These are phyloP conservation scores for Acleris emargana DNA, from an alignment of 2,888 invertebrate species.

Conservation along the genomic window DNA sequence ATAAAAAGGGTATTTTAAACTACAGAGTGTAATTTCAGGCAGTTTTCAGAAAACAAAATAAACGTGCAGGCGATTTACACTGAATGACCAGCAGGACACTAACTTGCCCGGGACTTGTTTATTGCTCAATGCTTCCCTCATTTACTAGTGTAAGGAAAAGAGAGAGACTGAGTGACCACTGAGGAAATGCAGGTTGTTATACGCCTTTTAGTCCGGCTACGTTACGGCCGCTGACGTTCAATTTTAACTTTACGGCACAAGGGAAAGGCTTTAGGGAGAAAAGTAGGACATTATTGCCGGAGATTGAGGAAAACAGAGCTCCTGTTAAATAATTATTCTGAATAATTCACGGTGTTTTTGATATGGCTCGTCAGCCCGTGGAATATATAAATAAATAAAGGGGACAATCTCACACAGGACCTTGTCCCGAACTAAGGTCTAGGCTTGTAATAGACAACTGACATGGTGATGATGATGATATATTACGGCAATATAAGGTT, in stretches of 20 bases:
- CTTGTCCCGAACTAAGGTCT: no score
- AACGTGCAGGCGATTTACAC: constrained; percentile 15
- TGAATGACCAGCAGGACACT: constrained; percentile 4
- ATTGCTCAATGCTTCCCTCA: not conserved
- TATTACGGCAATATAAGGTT: no score
- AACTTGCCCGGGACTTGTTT: not conserved
- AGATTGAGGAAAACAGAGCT: not conserved
- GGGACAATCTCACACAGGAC: no score
- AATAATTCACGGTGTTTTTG: no score
- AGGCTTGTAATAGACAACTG: no score
- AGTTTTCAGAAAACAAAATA: constrained; percentile 11
- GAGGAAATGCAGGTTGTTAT: no score
- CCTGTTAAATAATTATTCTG: no score
- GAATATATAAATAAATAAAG: no score
- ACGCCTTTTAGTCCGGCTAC: not conserved
- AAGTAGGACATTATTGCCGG: no score
- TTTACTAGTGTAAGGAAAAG: not conserved
- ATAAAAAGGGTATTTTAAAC: not conserved
- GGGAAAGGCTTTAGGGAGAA: not conserved
- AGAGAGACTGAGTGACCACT: no score
- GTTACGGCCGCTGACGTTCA: constrained; percentile 8
- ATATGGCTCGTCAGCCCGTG: no score
- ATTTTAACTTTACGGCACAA: constrained; percentile 5
- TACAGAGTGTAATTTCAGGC: constrained; percentile 18
- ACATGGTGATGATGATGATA: no score